Evolutionary conservation across 2,888 invertebrate genomes (phyloP).

Genomic region (Aethes cnicana): DNA sequence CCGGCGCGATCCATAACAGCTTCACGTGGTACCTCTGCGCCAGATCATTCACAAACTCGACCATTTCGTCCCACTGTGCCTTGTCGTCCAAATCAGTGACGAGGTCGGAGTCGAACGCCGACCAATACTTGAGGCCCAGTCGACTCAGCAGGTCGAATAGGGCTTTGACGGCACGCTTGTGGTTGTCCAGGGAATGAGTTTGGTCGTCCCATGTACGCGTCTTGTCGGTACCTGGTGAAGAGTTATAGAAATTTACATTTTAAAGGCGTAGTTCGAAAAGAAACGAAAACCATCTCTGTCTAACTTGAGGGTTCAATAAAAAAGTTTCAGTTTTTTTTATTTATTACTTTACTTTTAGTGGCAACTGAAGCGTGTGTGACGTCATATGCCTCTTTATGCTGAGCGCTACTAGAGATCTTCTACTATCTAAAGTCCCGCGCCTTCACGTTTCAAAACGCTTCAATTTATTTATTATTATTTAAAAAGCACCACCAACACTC

Average conservation of each 20-base stretch:
- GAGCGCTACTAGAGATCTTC: too few relatives aligned
- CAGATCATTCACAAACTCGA: constrained; percentile 80
- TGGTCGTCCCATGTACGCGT: constrained; percentile 83
- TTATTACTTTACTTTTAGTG: too few relatives aligned
- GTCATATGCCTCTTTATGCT: too few relatives aligned
- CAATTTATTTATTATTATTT: too few relatives aligned
- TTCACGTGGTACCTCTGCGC: constrained; percentile 81
- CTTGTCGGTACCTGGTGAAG: constrained; percentile 61
- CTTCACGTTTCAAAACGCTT: too few relatives aligned
- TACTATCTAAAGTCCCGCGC: too few relatives aligned
- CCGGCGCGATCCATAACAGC: constrained; percentile 84
- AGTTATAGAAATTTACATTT: not conserved
- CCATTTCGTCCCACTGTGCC: constrained; percentile 80
- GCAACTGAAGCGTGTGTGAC: too few relatives aligned
- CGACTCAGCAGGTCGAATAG: constrained; percentile 85
- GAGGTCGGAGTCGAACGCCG: constrained; percentile 84
- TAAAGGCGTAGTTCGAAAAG: too few relatives aligned
- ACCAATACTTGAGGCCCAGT: constrained; percentile 84
- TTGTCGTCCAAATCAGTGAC: constrained; percentile 78
- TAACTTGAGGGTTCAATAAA: too few relatives aligned
- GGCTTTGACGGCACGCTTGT: constrained; percentile 82
- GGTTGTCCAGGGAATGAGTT: constrained; percentile 78
- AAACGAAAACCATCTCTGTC: too few relatives aligned
- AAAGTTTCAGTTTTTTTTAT: too few relatives aligned
- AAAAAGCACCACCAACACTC: too few relatives aligned